Evolutionary conservation across 2,888 invertebrate genomes (phyloP).

Genomic region (Anaspis maculata): DNA sequence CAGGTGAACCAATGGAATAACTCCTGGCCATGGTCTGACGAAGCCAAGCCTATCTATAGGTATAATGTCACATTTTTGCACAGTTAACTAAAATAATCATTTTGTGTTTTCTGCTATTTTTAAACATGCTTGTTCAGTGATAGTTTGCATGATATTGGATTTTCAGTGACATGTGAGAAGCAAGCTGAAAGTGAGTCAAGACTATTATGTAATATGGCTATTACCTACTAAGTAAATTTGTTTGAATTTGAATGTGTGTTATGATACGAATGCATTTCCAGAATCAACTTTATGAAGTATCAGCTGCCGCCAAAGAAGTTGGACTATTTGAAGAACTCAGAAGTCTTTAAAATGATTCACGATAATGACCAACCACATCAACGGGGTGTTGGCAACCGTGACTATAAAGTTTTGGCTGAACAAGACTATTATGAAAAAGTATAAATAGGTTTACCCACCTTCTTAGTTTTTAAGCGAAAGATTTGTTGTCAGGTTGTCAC

Average conservation of each 20-base stretch:
- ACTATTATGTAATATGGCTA: background rate
- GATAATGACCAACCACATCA: slow-evolving; percentile 60
- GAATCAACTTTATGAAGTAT: slow-evolving; percentile 87
- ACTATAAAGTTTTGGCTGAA: slow-evolving; percentile 56
- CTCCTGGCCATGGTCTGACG: slow-evolving; percentile 54
- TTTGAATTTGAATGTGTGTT: background rate
- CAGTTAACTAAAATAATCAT: slow-evolving; percentile 10
- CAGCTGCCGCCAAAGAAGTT: slow-evolving; percentile 69
- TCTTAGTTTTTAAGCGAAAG: too few species aligned
- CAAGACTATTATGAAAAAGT: slow-evolving; percentile 45
- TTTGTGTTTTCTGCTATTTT: too few species aligned
- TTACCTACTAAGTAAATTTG: background rate
- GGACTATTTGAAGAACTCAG: slow-evolving; percentile 68
- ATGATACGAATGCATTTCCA: slow-evolving; percentile 37
- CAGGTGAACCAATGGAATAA: slow-evolving; percentile 60
- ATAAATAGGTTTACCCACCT: too few species aligned
- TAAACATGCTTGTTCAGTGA: too few species aligned
- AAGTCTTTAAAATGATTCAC: slow-evolving; percentile 73
- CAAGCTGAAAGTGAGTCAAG: slow-evolving; percentile 27
- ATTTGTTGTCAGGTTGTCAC: too few species aligned
- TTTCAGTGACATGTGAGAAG: slow-evolving; percentile 38
- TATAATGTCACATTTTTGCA: slow-evolving; percentile 32
- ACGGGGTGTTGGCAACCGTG: slow-evolving; percentile 57
- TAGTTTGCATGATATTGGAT: too few species aligned
- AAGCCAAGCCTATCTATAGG: slow-evolving; percentile 50